phyloP scores from a whole-genome alignment of 2,888 invertebrate genomes.

The Lochmaea crataegi region DNA sequence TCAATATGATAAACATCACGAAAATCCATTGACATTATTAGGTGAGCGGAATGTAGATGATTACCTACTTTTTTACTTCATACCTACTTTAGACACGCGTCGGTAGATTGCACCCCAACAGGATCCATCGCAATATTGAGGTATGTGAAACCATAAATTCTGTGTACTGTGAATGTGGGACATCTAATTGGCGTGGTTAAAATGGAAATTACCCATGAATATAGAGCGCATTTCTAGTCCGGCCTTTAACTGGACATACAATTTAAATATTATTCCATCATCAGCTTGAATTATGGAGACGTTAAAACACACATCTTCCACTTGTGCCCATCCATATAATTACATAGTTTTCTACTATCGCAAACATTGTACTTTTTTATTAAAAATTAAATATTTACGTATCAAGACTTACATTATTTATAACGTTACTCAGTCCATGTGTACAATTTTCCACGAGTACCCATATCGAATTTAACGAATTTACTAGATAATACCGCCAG shows the following conservation, averaged over 20 bases:
- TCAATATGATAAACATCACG: no score
- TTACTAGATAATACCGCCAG: not conserved
- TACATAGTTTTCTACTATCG: not conserved
- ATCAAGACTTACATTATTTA: not conserved
- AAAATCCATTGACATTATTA: no score
- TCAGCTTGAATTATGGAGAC: not conserved
- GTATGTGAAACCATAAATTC: not conserved
- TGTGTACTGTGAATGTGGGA: not conserved
- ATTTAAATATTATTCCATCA: not conserved
- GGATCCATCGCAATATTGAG: not conserved
- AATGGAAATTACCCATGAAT: not conserved
- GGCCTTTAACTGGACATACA: not conserved
- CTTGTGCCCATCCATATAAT: not conserved
- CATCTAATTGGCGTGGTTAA: not conserved
- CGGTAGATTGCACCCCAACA: not conserved
- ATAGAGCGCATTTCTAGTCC: not conserved
- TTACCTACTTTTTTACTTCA: not conserved
- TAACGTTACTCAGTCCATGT: not conserved
- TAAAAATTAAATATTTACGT: not conserved
- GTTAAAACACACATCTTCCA: not conserved
- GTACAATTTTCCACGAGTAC: not conserved
- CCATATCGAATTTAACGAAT: not conserved
- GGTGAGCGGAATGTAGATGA: not conserved
- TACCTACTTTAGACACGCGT: not conserved
- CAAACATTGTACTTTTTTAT: not conserved